Percentiles rank a stretch among this genome's conserved stretches.
These are phyloP conservation scores for Rattus rattus DNA, from an alignment of 2,113 vertebrate genomes.

Conservation along the genomic window DNA sequence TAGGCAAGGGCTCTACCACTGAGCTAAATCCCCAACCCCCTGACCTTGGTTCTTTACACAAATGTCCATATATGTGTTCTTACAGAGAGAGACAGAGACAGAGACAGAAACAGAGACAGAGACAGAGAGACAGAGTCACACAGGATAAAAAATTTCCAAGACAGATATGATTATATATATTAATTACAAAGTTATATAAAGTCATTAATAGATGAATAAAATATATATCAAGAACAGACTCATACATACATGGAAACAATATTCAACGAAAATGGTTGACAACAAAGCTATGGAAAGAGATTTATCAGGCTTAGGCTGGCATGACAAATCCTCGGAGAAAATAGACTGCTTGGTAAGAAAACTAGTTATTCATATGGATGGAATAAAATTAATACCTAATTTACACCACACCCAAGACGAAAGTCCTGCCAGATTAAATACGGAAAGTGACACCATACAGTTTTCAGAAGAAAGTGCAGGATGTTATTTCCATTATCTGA, in stretches of 20 bases:
- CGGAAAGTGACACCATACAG: constrained; percentile 21
- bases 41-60: neutral
- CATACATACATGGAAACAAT: neutral
- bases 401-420: neutral
- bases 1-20: no score
- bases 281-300: constrained; percentile 39
- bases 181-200: constrained; percentile 48
- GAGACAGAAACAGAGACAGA: no score
- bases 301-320: neutral
- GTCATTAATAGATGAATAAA: constrained; percentile 26
- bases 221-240: constrained; percentile 31
- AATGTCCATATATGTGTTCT: no score
- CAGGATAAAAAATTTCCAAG: neutral
- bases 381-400: constrained; percentile 52
- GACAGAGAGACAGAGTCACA: neutral
- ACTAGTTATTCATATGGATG: constrained; percentile 20
- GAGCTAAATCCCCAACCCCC: neutral
- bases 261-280: constrained; percentile 20
- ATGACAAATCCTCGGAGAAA: neutral
- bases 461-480: constrained; percentile 60
- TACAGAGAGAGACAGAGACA: no score
- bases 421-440: constrained; percentile 58
- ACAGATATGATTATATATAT: neutral
- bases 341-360: constrained; percentile 12
- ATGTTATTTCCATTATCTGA: constrained; percentile 53